A percentile compares a stretch with the other conserved stretches of the same genome.
Conservation (phyloP, 1,140 invertebrate genomes). For the Melanaphis sacchari region DNA sequence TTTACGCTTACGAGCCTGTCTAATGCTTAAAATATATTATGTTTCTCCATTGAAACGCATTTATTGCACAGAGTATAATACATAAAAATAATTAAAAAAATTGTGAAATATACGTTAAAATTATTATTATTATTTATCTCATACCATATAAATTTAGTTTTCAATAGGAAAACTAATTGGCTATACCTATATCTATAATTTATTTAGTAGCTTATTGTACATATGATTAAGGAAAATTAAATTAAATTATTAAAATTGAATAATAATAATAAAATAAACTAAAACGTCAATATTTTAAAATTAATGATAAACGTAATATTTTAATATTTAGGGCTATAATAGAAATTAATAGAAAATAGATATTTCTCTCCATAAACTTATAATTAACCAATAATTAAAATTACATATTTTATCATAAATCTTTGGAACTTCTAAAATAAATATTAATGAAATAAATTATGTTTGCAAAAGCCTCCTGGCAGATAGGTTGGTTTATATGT, state of each 20-base stretch:
- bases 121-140: background rate
- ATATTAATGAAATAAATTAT: background rate
- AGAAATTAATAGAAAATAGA: background rate
- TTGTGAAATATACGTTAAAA: background rate
- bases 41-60: background rate
- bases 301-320: background rate
- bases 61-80: background rate
- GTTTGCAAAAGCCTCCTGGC: background rate
- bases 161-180: background rate
- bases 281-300: background rate
- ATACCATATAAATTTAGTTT: background rate
- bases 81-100: background rate
- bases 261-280: background rate
- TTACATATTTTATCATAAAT: background rate
- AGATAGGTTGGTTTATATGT: background rate
- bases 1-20: background rate
- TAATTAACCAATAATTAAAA: background rate
- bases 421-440: background rate
- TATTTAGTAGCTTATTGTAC: background rate
- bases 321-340: background rate
- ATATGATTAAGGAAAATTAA: no score
- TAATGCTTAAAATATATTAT: slow-evolving; percentile 4
- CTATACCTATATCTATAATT: background rate
- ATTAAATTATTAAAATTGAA: no score
- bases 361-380: background rate